Evolutionary conservation across 1,140 invertebrate genomes (phyloP).

Genomic region (Drosophila erecta): DNA sequence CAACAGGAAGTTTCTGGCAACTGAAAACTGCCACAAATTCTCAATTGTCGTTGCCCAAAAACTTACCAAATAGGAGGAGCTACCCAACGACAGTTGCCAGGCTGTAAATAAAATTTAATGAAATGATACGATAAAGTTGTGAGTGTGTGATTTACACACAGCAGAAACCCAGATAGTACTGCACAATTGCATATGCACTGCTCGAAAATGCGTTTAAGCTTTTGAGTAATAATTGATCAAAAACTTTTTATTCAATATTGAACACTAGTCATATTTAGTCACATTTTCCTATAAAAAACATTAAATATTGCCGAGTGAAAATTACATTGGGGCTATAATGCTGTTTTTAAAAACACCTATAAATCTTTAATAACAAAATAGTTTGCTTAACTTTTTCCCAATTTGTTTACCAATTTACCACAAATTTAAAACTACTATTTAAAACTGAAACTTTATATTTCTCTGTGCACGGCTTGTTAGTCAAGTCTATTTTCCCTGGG

Average conservation of each 20-base stretch:
- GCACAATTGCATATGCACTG: slow-evolving; percentile 35
- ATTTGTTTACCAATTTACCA: no score
- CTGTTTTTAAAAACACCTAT: no score
- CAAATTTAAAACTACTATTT: no score
- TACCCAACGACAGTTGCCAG: slow-evolving; percentile 43
- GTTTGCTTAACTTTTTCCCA: no score
- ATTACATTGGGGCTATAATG: no score
- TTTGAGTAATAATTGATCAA: no score
- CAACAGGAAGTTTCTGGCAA: slow-evolving; percentile 35
- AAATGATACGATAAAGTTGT: slow-evolving; percentile 77
- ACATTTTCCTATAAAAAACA: no score
- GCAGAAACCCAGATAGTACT: slow-evolving; percentile 40
- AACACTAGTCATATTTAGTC: no score
- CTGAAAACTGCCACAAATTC: slow-evolving; percentile 46
- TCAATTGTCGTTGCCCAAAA: slow-evolving; percentile 46
- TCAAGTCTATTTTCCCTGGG: slow-evolving; percentile 50
- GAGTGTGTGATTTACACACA: slow-evolving; percentile 76
- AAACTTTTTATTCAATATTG: background rate
- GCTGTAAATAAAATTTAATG: slow-evolving; percentile 83
- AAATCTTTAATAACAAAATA: no score
- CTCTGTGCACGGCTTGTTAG: slow-evolving; percentile 45
- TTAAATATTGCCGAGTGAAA: no score
- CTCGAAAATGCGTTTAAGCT: background rate
- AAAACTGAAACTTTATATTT: background rate
- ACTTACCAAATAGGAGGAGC: slow-evolving; percentile 28